Conservation (phyloP, 2,797 vertebrate species). For the Hydrolagus colliei region DNA sequence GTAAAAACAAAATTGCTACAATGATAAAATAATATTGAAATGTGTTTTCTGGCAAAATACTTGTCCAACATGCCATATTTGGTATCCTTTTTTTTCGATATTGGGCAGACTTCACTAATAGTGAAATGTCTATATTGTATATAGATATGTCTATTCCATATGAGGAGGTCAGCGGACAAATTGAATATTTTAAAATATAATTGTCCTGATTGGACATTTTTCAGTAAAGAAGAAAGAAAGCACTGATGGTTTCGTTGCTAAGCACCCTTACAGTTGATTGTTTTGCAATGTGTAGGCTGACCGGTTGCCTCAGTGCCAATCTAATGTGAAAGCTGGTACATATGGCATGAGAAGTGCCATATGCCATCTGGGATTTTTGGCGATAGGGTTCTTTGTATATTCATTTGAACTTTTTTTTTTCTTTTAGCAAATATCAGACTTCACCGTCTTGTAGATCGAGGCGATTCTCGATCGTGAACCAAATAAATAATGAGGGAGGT, state of each 20-base stretch:
- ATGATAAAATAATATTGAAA: too few species aligned
- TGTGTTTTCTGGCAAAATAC: too few species aligned
- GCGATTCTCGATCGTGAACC: background rate
- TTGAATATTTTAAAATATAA: conserved; percentile 56
- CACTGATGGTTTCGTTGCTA: conserved; percentile 53
- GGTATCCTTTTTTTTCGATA: too few species aligned
- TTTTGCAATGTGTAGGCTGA: conserved; percentile 88
- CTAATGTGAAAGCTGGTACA: conserved; percentile 98
- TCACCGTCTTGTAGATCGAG: background rate
- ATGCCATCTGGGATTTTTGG: conserved; percentile 94
- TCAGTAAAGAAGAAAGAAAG: conserved; percentile 46
- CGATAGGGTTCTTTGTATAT: conserved; percentile 85
- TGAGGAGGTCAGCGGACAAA: conserved; percentile 49
- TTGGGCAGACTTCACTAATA: too few species aligned
- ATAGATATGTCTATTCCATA: too few species aligned
- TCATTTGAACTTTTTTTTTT: conserved; percentile 40
- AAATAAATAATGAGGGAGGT: background rate
- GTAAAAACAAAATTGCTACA: too few species aligned
- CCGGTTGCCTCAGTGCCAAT: conserved; percentile 87
- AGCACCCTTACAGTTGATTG: conserved; percentile 76
- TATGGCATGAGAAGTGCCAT: conserved; percentile 99
- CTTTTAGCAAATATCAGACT: background rate
- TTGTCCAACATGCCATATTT: too few species aligned
- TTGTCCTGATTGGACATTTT: conserved; percentile 42
- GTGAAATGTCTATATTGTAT: too few species aligned